phyloP scores from a whole-genome alignment of 2,888 invertebrate species.

The Andrena dorsata region DNA sequence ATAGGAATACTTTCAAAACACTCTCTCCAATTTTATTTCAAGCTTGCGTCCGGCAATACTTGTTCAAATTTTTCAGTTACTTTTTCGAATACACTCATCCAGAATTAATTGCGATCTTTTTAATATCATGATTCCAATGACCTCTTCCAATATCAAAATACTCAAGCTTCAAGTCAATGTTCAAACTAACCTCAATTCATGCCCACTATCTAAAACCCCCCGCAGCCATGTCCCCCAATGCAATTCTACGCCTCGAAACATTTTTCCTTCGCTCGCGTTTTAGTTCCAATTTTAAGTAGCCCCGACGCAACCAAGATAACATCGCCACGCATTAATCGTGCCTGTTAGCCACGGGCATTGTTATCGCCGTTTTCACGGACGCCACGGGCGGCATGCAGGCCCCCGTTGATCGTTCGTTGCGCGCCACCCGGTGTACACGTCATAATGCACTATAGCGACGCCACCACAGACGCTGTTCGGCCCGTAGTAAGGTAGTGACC shows the following conservation, averaged over 20 bases:
- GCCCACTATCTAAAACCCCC: no score
- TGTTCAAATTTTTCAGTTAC: background rate
- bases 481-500: constrained; percentile 76
- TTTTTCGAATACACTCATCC: background rate
- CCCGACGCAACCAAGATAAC: constrained; percentile 17
- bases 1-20: no score
- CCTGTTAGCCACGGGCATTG: constrained; percentile 14
- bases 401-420: background rate
- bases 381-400: constrained; percentile 11
- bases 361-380: constrained; percentile 46
- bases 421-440: constrained; percentile 65
- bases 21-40: no score
- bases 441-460: constrained; percentile 61
- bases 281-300: background rate
- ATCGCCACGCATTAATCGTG: constrained; percentile 12
- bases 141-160: no score
- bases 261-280: background rate
- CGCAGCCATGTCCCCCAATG: no score
- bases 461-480: constrained; percentile 67
- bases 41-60: no score
- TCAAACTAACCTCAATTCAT: no score
- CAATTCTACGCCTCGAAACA: background rate
- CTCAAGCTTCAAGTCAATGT: no score
- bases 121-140: no score
- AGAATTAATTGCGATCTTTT: no score